These are phyloP conservation scores for Percina caprodes DNA, from an alignment of 2,113 vertebrate genomes.

Conservation along the genomic window DNA sequence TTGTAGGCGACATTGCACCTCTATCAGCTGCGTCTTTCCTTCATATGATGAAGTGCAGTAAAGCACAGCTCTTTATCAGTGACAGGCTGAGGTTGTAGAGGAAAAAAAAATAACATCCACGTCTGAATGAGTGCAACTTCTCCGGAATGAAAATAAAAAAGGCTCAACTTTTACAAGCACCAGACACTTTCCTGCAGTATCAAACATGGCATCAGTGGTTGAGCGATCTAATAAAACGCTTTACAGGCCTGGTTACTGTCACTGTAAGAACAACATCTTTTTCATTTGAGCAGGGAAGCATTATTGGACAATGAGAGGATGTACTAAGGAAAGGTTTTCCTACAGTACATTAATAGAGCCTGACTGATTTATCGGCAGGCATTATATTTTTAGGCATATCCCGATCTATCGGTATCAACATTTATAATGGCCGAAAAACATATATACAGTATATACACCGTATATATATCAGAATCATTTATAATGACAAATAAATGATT, in stretches of 20 bases:
- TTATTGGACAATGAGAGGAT: neutral
- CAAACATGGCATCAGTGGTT: slow-evolving; percentile 37
- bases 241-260: slow-evolving; percentile 37
- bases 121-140: neutral
- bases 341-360: neutral
- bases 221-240: slow-evolving; percentile 41
- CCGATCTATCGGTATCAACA: no score
- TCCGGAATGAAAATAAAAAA: slow-evolving; percentile 31
- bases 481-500: no score
- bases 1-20: neutral
- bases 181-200: slow-evolving; percentile 40
- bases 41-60: neutral
- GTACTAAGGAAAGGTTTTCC: neutral
- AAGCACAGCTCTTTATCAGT: neutral
- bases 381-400: no score
- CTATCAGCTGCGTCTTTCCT: neutral
- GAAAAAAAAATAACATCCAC: neutral
- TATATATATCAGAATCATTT: no score
- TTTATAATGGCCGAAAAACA: no score
- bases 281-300: neutral
- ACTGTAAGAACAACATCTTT: neutral
- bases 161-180: slow-evolving; percentile 25
- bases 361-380: no score
- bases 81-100: neutral
- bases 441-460: no score